A percentile compares a stretch with the other conserved stretches of the same genome.
Evolutionary conservation across 2,113 vertebrate species (phyloP).

Genomic region (Vimba vimba): DNA sequence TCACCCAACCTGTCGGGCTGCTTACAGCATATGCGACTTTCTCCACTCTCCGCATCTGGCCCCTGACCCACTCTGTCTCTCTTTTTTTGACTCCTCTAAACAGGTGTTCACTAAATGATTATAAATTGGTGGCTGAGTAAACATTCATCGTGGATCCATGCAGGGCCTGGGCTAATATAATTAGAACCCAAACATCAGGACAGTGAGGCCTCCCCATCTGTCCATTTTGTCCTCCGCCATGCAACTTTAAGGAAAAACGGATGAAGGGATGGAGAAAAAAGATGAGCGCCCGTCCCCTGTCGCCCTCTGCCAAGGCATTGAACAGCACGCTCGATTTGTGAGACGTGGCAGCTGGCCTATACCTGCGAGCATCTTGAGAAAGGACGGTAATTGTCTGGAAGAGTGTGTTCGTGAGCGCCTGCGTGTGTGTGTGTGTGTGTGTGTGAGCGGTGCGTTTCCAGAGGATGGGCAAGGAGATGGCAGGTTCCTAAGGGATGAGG

Average conservation of each 20-base stretch:
- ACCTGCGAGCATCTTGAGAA: constrained; percentile 63
- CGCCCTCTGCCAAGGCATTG: constrained; percentile 45
- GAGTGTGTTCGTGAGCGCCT: constrained; percentile 70
- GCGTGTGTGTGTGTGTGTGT: background rate
- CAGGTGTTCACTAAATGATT: constrained; percentile 95
- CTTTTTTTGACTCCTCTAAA: constrained; percentile 71
- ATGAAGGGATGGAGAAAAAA: constrained; percentile 41
- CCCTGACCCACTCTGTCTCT: constrained; percentile 41
- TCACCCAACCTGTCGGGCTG: background rate
- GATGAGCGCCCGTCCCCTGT: constrained; percentile 43
- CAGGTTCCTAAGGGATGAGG: constrained; percentile 51
- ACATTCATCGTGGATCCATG: constrained; percentile 86
- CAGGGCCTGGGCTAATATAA: constrained; percentile 86
- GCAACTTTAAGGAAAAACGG: constrained; percentile 52
- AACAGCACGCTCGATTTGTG: constrained; percentile 42
- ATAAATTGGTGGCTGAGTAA: constrained; percentile 93
- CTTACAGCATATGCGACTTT: constrained; percentile 32
- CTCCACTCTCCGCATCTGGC: constrained; percentile 42
- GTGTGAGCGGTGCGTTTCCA: constrained; percentile 4
- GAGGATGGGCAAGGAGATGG: constrained; percentile 48
- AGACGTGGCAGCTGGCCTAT: constrained; percentile 57
- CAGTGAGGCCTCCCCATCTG: constrained; percentile 90
- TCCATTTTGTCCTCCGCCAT: constrained; percentile 60
- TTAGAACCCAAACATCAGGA: constrained; percentile 91
- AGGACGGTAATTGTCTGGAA: constrained; percentile 56